Evolutionary conservation across 2,797 vertebrate genomes (phyloP), one percentile per base, ranked within the genome.

Genomic region (Enteromius fasciolatus): DNA sequence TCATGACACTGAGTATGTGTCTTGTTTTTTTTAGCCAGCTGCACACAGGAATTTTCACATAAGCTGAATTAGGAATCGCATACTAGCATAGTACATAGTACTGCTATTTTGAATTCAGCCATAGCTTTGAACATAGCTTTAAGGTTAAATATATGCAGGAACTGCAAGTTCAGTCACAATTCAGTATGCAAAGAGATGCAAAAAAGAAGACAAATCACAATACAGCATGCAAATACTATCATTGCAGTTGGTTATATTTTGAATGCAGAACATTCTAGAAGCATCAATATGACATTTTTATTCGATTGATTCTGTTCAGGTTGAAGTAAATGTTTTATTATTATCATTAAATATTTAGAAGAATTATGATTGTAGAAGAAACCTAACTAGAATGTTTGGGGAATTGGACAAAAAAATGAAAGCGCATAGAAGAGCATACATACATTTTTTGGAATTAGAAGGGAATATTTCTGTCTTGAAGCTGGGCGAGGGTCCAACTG

Each of bases 401-500:
- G 20, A 48, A 70, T 8, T 17, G 39, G 6, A 5, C 4, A 39
- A 39, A 28, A 25, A 14, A 23, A 31, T 31, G 2, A 54, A 78
- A 33, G 0, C 36, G 18, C 11, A 81, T 23, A 28, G 25, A 77
- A 70, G 28, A 25, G 66, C 33, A 67, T 20, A 83, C 86, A 76
- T 85, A 89, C 88, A 28, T 87, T 89, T 89, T 87, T 89, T 89
- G 83, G 86, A 76, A 84, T 78, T 86, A 57, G 88, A 5, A 17
- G 85, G 86, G 78, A 87, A 89, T 46, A 87, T 84, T 82, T 89
- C 88, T 31, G 86, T 80, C 79, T 89, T 89, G 78, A 86, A 89
- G 80, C 75, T 89, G 50, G 88, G 86, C 3, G 88, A 82, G 23
- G 86, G 88, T 85, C 88, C 86, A 39, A 86, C 87, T 89, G 31